Conservation (phyloP, 1,140 invertebrate genomes). For the Musca vetustissima region DNA sequence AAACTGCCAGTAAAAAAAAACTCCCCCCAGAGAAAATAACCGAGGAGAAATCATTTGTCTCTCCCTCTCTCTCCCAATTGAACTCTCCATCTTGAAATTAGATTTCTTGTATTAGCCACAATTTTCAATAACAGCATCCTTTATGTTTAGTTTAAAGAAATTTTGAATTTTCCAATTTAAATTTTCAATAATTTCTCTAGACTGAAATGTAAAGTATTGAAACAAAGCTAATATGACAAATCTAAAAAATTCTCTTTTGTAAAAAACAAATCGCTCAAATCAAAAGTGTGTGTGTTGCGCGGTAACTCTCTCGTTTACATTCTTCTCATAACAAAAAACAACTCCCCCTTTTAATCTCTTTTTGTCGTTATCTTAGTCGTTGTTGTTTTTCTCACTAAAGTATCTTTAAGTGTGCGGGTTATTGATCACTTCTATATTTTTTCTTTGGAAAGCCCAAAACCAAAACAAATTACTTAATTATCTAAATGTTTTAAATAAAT, state of each 20-base stretch:
- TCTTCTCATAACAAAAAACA: no score
- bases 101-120: constrained; percentile 8
- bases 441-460: no score
- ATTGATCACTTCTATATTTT: not conserved
- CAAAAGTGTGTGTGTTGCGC: not conserved
- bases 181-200: constrained; percentile 14
- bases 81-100: not conserved
- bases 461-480: no score
- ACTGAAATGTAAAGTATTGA: constrained; percentile 1
- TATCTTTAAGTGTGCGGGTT: no score
- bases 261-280: not conserved
- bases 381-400: no score
- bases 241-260: constrained; percentile 13
- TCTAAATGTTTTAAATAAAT: constrained; percentile 9
- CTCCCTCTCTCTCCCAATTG: not conserved
- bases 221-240: constrained; percentile 3
- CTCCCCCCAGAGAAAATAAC: no score
- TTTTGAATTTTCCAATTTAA: not conserved
- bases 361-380: no score
- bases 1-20: constrained; percentile 11
- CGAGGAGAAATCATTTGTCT: no score
- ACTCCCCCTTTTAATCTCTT: no score
- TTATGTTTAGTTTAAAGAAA: constrained; percentile 17
- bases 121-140: constrained; percentile 17
- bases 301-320: not conserved